Percentiles rank a stretch among this genome's conserved stretches.
Conservation (phyloP, 2,797 vertebrate species). For the Poeciliopsis infans region DNA sequence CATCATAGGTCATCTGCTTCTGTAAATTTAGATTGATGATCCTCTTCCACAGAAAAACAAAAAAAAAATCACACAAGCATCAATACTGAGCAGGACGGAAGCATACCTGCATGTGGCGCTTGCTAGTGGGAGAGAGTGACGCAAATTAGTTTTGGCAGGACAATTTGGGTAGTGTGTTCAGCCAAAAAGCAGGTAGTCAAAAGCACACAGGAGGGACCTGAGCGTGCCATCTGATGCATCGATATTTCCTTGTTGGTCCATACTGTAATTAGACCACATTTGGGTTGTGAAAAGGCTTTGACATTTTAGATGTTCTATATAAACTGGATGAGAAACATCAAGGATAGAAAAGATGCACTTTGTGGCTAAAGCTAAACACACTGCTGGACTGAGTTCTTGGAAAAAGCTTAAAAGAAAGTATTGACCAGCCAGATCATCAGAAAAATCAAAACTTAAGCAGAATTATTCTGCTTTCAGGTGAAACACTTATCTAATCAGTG, state of each 20-base stretch:
- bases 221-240: constrained; percentile 52
- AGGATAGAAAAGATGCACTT: constrained; percentile 30
- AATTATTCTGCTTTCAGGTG: constrained; percentile 67
- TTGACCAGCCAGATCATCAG: constrained; percentile 46
- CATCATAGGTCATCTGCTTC: background rate
- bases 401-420: constrained; percentile 53
- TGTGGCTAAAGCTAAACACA: constrained; percentile 34
- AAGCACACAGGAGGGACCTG: constrained; percentile 49
- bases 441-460: constrained; percentile 71
- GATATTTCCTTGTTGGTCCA: constrained; percentile 36
- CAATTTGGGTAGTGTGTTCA: constrained; percentile 46
- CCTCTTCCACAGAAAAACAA: background rate
- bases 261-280: constrained; percentile 27
- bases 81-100: constrained; percentile 20
- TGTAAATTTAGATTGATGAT: background rate
- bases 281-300: constrained; percentile 10
- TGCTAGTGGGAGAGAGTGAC: constrained; percentile 61
- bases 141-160: constrained; percentile 65
- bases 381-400: constrained; percentile 42
- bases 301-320: constrained; percentile 14
- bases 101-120: constrained; percentile 54
- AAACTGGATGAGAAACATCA: constrained; percentile 33
- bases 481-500: constrained; percentile 46
- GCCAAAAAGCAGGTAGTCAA: constrained; percentile 69
- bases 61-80: constrained; percentile 1